phyloP scores from a whole-genome alignment of 2,888 invertebrate species.

The Sussaba pulchella region DNA sequence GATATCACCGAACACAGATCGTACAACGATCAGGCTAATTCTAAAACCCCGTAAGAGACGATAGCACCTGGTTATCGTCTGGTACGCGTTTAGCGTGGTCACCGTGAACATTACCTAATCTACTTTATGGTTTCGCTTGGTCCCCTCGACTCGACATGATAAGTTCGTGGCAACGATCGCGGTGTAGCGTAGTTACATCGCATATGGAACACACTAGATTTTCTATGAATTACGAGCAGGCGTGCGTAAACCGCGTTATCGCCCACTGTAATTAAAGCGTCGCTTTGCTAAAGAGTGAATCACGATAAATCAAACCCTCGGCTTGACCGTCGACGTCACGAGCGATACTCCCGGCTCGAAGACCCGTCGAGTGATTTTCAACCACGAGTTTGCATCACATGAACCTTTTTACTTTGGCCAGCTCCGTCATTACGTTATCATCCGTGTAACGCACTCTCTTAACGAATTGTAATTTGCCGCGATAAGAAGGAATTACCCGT shows the following conservation, averaged over 20 bases:
- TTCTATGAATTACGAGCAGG: slow-evolving; percentile 76
- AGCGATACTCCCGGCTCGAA: not conserved
- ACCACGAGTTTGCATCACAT: slow-evolving; percentile 30
- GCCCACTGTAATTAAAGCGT: slow-evolving; percentile 77
- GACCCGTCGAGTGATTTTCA: slow-evolving; percentile 54
- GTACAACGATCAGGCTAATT: slow-evolving; percentile 31
- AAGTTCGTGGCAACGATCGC: slow-evolving; percentile 68
- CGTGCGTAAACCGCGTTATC: slow-evolving; percentile 79
- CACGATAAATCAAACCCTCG: slow-evolving; percentile 74
- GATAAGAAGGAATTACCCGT: slow-evolving; percentile 75
- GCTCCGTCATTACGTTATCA: slow-evolving; percentile 79
- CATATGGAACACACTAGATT: slow-evolving; percentile 71
- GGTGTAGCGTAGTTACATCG: slow-evolving; percentile 22
- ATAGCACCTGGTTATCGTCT: slow-evolving; percentile 60
- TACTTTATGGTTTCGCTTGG: slow-evolving; percentile 73
- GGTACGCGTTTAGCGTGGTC: slow-evolving; percentile 71
- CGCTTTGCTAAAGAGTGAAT: slow-evolving; percentile 76
- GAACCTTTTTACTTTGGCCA: slow-evolving; percentile 60
- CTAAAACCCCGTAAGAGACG: slow-evolving; percentile 31
- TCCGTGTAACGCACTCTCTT: slow-evolving; percentile 75
- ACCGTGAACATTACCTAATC: slow-evolving; percentile 76
- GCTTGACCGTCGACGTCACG: slow-evolving; percentile 46
- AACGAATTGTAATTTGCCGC: slow-evolving; percentile 78
- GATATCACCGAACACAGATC: slow-evolving; percentile 44
- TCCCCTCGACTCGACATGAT: slow-evolving; percentile 70